Evolutionary conservation across 2,797 vertebrate genomes (phyloP).

Genomic region (Neomorphus geoffroyi): DNA sequence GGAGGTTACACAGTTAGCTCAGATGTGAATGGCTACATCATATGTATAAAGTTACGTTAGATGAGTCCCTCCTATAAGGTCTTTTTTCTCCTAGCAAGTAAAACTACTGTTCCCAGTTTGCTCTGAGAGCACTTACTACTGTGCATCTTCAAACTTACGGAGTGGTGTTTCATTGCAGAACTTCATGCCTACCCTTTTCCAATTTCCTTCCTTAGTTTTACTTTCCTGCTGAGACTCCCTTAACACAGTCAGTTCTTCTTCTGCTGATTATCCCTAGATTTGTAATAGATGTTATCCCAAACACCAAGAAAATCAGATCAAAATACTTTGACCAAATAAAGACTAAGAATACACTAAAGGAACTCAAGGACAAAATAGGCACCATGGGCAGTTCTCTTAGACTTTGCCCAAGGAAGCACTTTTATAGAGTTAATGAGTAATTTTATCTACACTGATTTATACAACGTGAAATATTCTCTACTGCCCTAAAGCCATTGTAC

Average conservation of each 20-base stretch:
- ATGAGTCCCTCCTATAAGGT: neutral
- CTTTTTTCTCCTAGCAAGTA: neutral
- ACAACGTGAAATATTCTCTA: neutral
- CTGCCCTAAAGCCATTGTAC: constrained; percentile 1
- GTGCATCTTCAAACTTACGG: neutral
- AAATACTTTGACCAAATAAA: constrained; percentile 29
- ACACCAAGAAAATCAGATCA: constrained; percentile 2
- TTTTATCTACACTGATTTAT: constrained; percentile 30
- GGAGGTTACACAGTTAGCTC: neutral
- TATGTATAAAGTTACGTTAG: neutral
- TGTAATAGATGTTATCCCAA: constrained; percentile 16
- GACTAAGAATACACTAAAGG: neutral
- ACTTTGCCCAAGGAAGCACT: constrained; percentile 21
- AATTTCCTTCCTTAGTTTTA: neutral
- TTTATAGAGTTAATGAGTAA: constrained; percentile 26
- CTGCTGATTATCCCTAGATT: neutral
- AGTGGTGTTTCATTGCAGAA: neutral
- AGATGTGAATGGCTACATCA: neutral
- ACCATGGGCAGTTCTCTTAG: neutral
- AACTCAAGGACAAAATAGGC: neutral
- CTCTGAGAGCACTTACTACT: neutral
- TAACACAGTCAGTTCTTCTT: neutral
- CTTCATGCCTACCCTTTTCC: neutral
- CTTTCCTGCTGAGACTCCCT: neutral
- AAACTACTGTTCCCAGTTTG: neutral